Conservation (phyloP, 1,140 invertebrate species). For the Druon quercuslanigerum region DNA sequence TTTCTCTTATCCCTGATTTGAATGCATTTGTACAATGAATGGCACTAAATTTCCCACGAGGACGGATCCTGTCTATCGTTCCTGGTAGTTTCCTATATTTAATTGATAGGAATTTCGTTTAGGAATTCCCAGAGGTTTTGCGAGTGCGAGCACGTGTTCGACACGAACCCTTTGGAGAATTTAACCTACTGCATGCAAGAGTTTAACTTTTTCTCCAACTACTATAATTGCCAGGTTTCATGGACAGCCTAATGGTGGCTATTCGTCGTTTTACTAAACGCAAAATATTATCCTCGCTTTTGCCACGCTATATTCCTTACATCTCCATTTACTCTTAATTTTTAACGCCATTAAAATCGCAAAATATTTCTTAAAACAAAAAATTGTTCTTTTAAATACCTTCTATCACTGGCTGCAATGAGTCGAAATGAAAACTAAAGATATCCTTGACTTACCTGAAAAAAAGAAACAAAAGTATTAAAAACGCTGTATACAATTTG, state of each 20-base stretch:
- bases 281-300: not conserved
- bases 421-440: not conserved
- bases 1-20: not conserved
- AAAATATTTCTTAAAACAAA: not conserved
- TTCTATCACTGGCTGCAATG: not conserved
- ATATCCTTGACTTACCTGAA: conserved; percentile 6
- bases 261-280: not conserved
- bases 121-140: not conserved
- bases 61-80: not conserved
- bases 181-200: not conserved
- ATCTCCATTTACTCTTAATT: not conserved
- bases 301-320: not conserved
- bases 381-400: conserved; percentile 3
- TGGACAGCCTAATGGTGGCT: not conserved
- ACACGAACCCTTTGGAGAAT: not conserved
- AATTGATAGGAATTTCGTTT: conserved; percentile 27
- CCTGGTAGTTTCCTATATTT: conserved; percentile 12
- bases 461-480: not conserved
- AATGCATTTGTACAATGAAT: not conserved
- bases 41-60: conserved; percentile 22
- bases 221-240: conserved; percentile 17
- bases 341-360: not conserved
- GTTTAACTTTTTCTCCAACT: not conserved
- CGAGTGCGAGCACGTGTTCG: conserved; percentile 9
- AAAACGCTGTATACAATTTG: too few relatives aligned